Evolutionary conservation across 2,888 invertebrate species (phyloP), one percentile per base, ranked within the genome.

Genomic region (Pandemis heparana): DNA sequence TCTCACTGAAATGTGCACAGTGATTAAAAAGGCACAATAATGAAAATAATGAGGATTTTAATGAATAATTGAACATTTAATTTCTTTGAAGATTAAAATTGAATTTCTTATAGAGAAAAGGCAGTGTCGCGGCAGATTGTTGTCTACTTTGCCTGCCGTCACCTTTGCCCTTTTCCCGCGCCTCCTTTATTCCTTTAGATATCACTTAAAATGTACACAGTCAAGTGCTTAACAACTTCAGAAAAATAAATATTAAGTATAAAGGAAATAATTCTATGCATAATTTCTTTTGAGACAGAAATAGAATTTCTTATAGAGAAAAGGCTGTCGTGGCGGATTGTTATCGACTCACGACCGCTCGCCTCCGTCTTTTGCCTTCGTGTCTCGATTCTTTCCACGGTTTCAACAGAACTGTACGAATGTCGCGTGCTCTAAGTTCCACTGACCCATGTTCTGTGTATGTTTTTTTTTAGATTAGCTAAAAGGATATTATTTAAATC

Each of bases 341-440:
- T 78, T 83, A 83, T 82, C 83, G 70, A 67, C 80, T 82, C 84
- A 83, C 84, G 83, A 84, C 79, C 78, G 73, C 74, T 75, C 77
- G 76, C 63, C 62, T 53, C 32, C 51, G 65, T 32, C 18, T 38
- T n/a, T 60, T 38, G 60, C 60, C 8, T n/a, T 60, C 61, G 16
- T 41, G 65, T 51, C 51, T 23, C 38, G 16, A 46, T 5, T 46
- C 2, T 23, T 10, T 56, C 56, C 23, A 23, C 23, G 23, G 18
- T 10, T 5, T 23, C 12, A 6, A 16, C n/a, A 56, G 23, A 53
- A 53, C 16, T 18, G 48, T 48, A 48, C 48, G 48, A 7, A 48
- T 48, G 4, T 48, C 48, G 48, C 48, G 48, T 48, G 48, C 48
- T 48, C n/a, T 48, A n/a, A 48, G 48, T 48, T 48, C 48, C n/a